Evolutionary conservation across 2,888 invertebrate species (phyloP).

Genomic region (Volucella bombylans): DNA sequence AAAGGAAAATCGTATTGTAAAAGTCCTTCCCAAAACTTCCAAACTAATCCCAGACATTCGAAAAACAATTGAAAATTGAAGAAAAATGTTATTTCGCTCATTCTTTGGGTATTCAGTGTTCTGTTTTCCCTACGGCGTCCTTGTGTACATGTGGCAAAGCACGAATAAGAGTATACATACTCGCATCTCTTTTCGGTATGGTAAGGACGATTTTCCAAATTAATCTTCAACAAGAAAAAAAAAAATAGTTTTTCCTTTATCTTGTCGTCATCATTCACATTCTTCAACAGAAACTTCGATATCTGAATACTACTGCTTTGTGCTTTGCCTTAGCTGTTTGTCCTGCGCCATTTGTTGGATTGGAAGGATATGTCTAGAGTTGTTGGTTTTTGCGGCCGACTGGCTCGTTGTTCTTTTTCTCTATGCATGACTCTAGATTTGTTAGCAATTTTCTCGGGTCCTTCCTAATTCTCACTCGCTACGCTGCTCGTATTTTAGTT

Average conservation of each 20-base stretch:
- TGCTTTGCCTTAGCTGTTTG: conserved; percentile 17
- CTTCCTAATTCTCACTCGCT: conserved; percentile 30
- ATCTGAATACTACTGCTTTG: conserved; percentile 40
- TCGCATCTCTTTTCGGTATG: conserved; percentile 5
- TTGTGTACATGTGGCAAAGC: not conserved
- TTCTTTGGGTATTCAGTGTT: not conserved
- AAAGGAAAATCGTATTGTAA: not conserved
- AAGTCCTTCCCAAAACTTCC: conserved; percentile 31
- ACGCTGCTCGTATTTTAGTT: conserved; percentile 9
- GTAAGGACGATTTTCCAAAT: conserved; percentile 49
- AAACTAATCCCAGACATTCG: conserved; percentile 61
- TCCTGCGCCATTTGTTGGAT: conserved; percentile 32
- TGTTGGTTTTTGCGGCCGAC: conserved; percentile 62
- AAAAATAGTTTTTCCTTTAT: conserved; percentile 30
- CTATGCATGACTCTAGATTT: conserved; percentile 42
- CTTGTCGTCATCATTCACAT: conserved; percentile 40
- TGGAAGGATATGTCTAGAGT: conserved; percentile 63
- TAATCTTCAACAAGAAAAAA: conserved; percentile 48
- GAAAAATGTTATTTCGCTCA: conserved; percentile 13
- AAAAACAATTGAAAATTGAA: conserved; percentile 45
- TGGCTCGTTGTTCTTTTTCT: conserved; percentile 55
- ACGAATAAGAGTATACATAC: conserved; percentile 12
- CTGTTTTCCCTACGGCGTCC: conserved; percentile 6
- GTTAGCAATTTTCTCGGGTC: conserved; percentile 58
- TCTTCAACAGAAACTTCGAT: conserved; percentile 55